A percentile compares a stretch with the other conserved stretches of the same genome.
Evolutionary conservation across 1,140 invertebrate genomes (phyloP).

Genomic region (Hycleus phaleratus): DNA sequence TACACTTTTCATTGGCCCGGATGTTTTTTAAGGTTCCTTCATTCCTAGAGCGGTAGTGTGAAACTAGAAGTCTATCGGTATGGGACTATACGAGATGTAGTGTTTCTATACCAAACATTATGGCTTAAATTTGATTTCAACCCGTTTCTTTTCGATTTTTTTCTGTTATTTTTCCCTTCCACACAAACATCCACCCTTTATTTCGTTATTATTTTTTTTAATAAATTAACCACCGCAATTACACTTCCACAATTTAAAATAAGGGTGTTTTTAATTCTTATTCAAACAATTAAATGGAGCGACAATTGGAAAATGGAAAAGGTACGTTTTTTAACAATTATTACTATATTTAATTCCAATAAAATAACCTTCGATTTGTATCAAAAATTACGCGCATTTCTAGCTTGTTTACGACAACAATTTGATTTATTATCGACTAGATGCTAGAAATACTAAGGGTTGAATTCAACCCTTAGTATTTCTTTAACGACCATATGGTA

Average conservation of each 20-base stretch:
- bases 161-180: constrained; percentile 10
- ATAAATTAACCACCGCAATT: no score
- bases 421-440: background rate
- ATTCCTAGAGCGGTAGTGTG: constrained; percentile 24
- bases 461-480: background rate
- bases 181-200: no score
- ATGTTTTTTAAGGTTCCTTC: constrained; percentile 31
- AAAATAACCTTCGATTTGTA: constrained; percentile 11
- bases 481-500: no score
- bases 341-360: background rate
- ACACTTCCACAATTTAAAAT: background rate
- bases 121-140: constrained; percentile 16
- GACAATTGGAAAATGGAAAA: constrained; percentile 28
- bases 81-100: constrained; percentile 25
- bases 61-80: constrained; percentile 26
- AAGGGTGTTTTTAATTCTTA: background rate
- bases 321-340: constrained; percentile 15
- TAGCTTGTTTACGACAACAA: background rate
- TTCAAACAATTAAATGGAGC: constrained; percentile 21
- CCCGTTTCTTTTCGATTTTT: constrained; percentile 18
- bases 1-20: constrained; percentile 29
- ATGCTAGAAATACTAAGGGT: background rate
- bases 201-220: no score
- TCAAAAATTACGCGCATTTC: constrained; percentile 14
- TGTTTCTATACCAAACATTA: background rate